phyloP scores from a whole-genome alignment of 2,113 vertebrate species.

The Sialia sialis region DNA sequence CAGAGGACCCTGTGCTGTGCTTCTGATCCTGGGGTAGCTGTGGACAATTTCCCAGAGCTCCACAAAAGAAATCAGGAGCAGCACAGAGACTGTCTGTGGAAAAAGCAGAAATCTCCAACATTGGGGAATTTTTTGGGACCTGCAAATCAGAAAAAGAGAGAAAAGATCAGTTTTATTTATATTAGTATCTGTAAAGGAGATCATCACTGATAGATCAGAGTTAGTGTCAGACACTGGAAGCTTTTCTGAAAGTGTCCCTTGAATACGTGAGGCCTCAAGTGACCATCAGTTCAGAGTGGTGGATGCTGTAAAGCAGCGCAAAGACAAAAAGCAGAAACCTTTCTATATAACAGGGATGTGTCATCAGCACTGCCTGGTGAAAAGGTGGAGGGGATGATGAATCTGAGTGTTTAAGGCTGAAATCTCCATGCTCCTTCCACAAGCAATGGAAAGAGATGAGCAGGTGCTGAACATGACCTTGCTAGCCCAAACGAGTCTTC shows the following conservation, averaged over 20 bases:
- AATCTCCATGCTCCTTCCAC: neutral
- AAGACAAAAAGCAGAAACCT: neutral
- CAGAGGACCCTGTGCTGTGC: neutral
- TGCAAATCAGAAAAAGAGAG: neutral
- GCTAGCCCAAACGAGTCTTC: neutral
- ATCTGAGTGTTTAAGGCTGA: neutral
- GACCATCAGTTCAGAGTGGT: neutral
- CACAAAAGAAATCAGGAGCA: neutral
- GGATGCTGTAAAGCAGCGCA: neutral
- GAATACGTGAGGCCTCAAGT: neutral
- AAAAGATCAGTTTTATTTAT: neutral
- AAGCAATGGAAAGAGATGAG: neutral
- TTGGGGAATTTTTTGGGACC: neutral
- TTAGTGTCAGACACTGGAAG: neutral
- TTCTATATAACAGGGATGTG: neutral
- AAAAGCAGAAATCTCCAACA: neutral
- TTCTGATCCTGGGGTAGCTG: neutral
- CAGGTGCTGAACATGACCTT: neutral
- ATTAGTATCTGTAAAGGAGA: neutral
- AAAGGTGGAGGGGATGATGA: neutral
- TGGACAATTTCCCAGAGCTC: neutral
- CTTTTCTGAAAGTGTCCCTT: neutral
- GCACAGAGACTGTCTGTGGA: neutral
- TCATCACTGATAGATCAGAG: neutral
- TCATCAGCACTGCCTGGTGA: neutral